Base-by-base conservation (phyloP, 2,113 vertebrate species). In the Numenius arquata region DNA sequence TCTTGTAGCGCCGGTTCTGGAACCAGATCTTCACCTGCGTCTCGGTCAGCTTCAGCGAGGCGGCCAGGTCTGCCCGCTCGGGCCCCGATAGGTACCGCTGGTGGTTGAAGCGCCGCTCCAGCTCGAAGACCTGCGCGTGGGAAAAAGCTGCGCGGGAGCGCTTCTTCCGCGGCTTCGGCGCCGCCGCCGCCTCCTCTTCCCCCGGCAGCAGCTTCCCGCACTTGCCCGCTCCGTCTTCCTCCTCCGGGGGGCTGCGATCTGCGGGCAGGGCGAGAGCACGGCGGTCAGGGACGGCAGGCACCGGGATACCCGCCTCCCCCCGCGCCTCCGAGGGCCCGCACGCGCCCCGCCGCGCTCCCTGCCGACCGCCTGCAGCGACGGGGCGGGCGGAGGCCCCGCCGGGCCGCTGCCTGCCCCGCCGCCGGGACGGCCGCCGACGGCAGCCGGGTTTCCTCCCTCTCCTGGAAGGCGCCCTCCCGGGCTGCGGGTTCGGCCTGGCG, bases 21-120 rank as follows among this genome's bases (percentile, higher is more conserved):
- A 99, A 99, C 99, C 99, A 99, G 97, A 99, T 99, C 97, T 99
- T 99, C 96, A 99, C 99, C 97, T 99, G 99, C 19, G 99, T 99
- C 98, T 99, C 99, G 50, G 99, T 99, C 93, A 99, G 99, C 94
- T 99, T 99, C 81, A 99, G 98, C 8, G 99, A 99, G 89, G 99
- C 99, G 18, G 99, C 99, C 95, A 99, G 98, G 96, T 99, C 99
- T 8, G 99, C 99, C 41, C 99, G 98, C 96, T 99, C 99, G 4
- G 99, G 99, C 22, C 99, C 99, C 11, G 99, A 99, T 74, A 99
- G 97, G 98, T 99, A 99, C 55, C 99, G 98, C 98, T 99, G 99
- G 97, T 99, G 99, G 96, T 99, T 99, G 97, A 99, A 99, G 32
- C 99, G 99, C 38, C 99, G 99, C 98, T 99, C 99, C 95, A 99